These are phyloP conservation scores for Pseudopipra pipra DNA, from an alignment of 2,113 vertebrate species.

Conservation along the genomic window DNA sequence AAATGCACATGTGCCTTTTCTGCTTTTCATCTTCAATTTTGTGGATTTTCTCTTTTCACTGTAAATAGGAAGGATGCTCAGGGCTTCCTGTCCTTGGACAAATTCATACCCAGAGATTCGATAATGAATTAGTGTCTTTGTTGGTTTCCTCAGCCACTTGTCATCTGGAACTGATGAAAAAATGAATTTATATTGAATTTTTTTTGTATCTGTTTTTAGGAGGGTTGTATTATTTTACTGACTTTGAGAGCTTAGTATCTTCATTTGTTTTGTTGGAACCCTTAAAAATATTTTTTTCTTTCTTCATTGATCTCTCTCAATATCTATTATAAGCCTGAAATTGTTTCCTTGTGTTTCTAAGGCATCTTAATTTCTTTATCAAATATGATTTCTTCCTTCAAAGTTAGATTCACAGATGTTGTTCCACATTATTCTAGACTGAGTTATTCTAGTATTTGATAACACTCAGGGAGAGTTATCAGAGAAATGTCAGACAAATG, in stretches of 20 bases:
- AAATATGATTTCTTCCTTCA: constrained; percentile 1
- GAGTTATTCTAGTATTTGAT: not conserved
- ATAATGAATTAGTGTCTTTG: not conserved
- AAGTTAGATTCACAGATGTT: not conserved
- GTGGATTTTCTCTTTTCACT: not conserved
- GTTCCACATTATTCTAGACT: not conserved
- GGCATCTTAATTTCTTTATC: not conserved
- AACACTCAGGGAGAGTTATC: constrained; percentile 1
- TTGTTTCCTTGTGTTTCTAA: not conserved
- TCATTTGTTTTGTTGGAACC: not conserved
- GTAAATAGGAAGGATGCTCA: not conserved
- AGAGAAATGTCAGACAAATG: constrained; percentile 4
- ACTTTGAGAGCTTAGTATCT: not conserved
- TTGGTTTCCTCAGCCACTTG: not conserved
- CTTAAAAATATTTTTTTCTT: not conserved
- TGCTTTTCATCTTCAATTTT: constrained; percentile 4
- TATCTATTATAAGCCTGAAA: not conserved
- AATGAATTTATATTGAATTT: not conserved
- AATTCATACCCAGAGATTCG: not conserved
- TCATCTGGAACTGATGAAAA: not conserved
- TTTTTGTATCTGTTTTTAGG: not conserved
- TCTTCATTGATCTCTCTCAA: not conserved
- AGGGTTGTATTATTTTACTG: not conserved
- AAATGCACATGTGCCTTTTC: not conserved
- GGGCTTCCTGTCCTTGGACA: not conserved